A percentile compares a stretch with the other conserved stretches of the same genome.
phyloP scores from a whole-genome alignment of 2,888 invertebrate species.

The Amblyteles armatorius region DNA sequence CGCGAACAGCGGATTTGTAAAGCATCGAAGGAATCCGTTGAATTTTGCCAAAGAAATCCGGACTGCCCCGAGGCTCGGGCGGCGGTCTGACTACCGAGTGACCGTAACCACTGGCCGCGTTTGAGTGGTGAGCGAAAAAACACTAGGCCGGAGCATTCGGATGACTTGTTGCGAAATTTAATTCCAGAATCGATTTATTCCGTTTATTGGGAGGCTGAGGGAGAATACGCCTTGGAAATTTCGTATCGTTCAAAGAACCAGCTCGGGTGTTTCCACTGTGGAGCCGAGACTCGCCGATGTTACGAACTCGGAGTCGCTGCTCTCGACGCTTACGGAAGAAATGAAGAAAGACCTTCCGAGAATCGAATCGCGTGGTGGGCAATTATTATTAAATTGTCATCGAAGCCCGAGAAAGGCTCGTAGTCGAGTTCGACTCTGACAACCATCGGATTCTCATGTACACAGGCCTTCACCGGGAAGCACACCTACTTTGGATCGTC shows the following conservation, averaged over 20 bases:
- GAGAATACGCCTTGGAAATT: neutral
- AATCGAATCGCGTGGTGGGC: slow-evolving; percentile 14
- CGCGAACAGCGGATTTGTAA: neutral
- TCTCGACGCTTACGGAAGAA: neutral
- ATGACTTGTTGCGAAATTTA: slow-evolving; percentile 18
- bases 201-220: neutral
- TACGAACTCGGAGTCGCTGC: neutral
- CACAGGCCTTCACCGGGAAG: slow-evolving; percentile 10
- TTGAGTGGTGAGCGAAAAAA: neutral
- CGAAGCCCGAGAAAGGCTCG: slow-evolving; percentile 44
- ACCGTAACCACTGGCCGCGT: slow-evolving; percentile 39
- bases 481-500: neutral
- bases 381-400: slow-evolving; percentile 57
- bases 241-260: neutral
- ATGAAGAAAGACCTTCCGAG: slow-evolving; percentile 17
- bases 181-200: neutral
- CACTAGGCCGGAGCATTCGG: slow-evolving; percentile 4
- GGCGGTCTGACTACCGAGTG: slow-evolving; percentile 39
- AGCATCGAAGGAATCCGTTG: slow-evolving; percentile 18
- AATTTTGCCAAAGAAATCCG: slow-evolving; percentile 5
- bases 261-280: slow-evolving; percentile 21
- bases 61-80: slow-evolving; percentile 13
- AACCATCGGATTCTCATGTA: slow-evolving; percentile 11
- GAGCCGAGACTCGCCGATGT: neutral
- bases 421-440: neutral